Percentiles rank a stretch among this genome's conserved stretches.
Conservation (phyloP, 1,140 invertebrate genomes). For the Leptopilina clavipes region DNA sequence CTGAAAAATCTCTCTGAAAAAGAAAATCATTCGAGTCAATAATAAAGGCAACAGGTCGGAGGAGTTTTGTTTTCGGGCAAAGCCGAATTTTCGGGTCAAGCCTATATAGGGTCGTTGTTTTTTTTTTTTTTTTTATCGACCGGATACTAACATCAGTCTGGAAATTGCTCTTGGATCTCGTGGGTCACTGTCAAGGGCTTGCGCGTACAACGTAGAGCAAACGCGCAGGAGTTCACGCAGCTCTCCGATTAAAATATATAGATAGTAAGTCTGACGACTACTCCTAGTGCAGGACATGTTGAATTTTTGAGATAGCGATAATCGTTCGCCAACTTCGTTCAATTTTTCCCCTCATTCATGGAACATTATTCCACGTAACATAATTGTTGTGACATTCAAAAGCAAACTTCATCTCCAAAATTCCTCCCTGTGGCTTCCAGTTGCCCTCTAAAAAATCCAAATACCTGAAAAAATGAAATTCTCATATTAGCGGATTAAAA, state of each 20-base stretch:
- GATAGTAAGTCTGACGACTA: background rate
- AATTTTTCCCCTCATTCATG: background rate
- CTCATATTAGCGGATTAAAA: background rate
- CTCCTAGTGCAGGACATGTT: slow-evolving; percentile 26
- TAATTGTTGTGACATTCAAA: background rate
- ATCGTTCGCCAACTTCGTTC: background rate
- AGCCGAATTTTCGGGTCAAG: too few relatives aligned
- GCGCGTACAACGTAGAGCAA: slow-evolving; percentile 14
- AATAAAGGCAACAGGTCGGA: background rate
- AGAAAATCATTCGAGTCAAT: too few relatives aligned
- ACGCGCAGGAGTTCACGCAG: slow-evolving; percentile 26
- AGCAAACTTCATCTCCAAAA: background rate
- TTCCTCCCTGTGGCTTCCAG: background rate
- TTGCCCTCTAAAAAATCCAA: background rate
- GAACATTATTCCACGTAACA: background rate
- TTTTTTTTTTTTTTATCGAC: slow-evolving; percentile 18
- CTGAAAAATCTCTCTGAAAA: too few relatives aligned
- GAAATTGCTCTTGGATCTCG: slow-evolving; percentile 12
- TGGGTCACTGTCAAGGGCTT: slow-evolving; percentile 33
- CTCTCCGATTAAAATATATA: slow-evolving; percentile 14
- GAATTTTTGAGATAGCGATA: slow-evolving; percentile 13
- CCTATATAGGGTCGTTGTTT: too few relatives aligned
- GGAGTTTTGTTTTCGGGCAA: background rate
- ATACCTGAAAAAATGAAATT: background rate
- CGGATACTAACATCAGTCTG: slow-evolving; percentile 16